Evolutionary conservation across 2,888 invertebrate genomes (phyloP).

Genomic region (Leptopilina drosophilae): DNA sequence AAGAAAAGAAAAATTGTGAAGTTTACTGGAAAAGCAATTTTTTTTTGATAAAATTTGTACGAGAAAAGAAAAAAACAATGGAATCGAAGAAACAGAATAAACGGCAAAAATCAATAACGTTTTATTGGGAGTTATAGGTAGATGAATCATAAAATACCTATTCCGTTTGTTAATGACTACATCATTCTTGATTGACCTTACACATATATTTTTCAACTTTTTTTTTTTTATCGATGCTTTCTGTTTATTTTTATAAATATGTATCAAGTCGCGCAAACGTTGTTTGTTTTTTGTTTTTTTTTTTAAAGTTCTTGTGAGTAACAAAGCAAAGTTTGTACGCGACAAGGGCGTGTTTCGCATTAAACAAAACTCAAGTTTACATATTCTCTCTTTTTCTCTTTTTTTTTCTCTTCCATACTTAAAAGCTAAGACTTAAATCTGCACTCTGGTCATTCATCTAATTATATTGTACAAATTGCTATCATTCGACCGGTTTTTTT

Average conservation of each 20-base stretch:
- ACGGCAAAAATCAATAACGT: slow-evolving; percentile 75
- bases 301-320: slow-evolving; percentile 68
- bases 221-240: slow-evolving; percentile 71
- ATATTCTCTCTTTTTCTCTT: slow-evolving; percentile 44
- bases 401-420: slow-evolving; percentile 63
- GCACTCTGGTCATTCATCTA: slow-evolving; percentile 76
- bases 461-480: slow-evolving; percentile 77
- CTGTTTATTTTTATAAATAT: slow-evolving; percentile 76
- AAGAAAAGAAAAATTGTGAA: not conserved
- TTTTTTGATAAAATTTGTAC: slow-evolving; percentile 40
- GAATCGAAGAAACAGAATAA: slow-evolving; percentile 59
- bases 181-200: slow-evolving; percentile 75
- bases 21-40: slow-evolving; percentile 10
- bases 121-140: slow-evolving; percentile 72
- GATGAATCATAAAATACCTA: slow-evolving; percentile 75
- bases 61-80: slow-evolving; percentile 30
- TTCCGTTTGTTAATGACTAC: slow-evolving; percentile 71
- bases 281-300: slow-evolving; percentile 63
- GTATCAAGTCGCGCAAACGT: slow-evolving; percentile 74
- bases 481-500: slow-evolving; percentile 70
- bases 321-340: slow-evolving; percentile 67
- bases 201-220: slow-evolving; percentile 76
- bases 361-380: slow-evolving; percentile 72
- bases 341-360: slow-evolving; percentile 55
- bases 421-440: slow-evolving; percentile 75